Conservation (phyloP, 2,113 vertebrate genomes). For the Calypte anna region DNA sequence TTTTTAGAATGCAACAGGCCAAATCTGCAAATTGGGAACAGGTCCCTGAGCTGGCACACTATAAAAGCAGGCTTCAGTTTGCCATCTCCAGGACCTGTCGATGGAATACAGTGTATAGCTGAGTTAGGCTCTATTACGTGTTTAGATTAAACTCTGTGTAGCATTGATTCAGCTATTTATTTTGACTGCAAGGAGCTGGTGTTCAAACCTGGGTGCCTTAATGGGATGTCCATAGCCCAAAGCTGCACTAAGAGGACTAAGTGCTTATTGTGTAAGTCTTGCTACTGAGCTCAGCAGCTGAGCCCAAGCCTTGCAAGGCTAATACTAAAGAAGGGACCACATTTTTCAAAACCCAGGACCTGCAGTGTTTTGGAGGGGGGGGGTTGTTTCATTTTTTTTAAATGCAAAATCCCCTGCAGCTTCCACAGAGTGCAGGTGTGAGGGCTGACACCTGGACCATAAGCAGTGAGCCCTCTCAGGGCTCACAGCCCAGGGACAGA, state of each 20-base stretch:
- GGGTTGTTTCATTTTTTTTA: neutral
- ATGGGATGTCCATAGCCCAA: constrained; percentile 1
- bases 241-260: neutral
- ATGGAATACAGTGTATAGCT: constrained; percentile 48
- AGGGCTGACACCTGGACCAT: neutral
- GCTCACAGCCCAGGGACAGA: fast-evolving
- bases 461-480: no score
- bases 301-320: neutral
- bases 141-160: constrained; percentile 63
- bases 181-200: constrained; percentile 19
- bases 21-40: constrained; percentile 78
- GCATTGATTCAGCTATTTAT: constrained; percentile 63
- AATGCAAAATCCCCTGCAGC: neutral
- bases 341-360: neutral
- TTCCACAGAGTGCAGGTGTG: neutral
- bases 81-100: constrained; percentile 61
- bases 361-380: neutral
- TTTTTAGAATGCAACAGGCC: constrained; percentile 64
- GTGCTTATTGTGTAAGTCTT: neutral
- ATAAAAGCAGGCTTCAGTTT: constrained; percentile 69
- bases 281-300: neutral
- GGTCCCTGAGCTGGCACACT: constrained; percentile 72
- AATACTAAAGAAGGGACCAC: neutral
- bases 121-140: constrained; percentile 16
- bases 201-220: constrained; percentile 40